Percentiles rank a stretch among this genome's conserved stretches.
phyloP scores from a whole-genome alignment of 2,113 vertebrate species.

The Puntigrus tetrazona region DNA sequence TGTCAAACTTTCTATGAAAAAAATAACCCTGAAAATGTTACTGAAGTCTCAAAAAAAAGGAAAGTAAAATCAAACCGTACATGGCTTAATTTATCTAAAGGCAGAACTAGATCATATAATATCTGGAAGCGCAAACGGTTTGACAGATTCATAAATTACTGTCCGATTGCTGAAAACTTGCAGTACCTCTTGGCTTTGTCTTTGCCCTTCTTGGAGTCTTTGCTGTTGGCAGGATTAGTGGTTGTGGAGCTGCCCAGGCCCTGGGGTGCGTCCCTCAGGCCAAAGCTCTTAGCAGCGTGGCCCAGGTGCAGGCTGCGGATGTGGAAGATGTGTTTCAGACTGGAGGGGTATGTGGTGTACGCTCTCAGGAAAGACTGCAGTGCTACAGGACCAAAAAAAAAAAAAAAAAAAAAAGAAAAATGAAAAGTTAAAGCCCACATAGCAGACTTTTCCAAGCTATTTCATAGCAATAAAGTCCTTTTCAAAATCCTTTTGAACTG shows the following conservation, averaged over 20 bases:
- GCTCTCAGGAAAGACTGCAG: conserved; percentile 91
- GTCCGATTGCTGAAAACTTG: background rate
- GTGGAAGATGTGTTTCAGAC: conserved; percentile 91
- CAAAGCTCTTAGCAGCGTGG: conserved; percentile 93
- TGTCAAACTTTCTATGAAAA: background rate
- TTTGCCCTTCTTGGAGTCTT: conserved; percentile 36
- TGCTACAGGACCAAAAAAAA: conserved; percentile 70
- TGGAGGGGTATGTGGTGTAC: conserved; percentile 87
- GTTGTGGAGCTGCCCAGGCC: conserved; percentile 74
- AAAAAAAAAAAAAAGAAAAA: background rate
- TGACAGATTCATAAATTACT: conserved; percentile 26
- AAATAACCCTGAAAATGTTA: background rate
- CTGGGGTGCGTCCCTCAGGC: conserved; percentile 88
- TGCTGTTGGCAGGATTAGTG: conserved; percentile 35
- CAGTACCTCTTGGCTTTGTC: conserved; percentile 47
- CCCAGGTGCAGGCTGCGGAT: conserved; percentile 88
- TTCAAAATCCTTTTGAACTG: background rate
- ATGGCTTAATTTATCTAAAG: background rate
- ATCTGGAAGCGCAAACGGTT: background rate
- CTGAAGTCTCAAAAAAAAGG: background rate
- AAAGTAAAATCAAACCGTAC: background rate
- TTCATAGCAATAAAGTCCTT: background rate
- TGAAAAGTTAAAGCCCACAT: background rate
- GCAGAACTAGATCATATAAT: conserved; percentile 10
- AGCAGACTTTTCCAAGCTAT: background rate